Base-by-base conservation (phyloP, 2,113 vertebrate species). In the Dromiciops gliroides region DNA sequence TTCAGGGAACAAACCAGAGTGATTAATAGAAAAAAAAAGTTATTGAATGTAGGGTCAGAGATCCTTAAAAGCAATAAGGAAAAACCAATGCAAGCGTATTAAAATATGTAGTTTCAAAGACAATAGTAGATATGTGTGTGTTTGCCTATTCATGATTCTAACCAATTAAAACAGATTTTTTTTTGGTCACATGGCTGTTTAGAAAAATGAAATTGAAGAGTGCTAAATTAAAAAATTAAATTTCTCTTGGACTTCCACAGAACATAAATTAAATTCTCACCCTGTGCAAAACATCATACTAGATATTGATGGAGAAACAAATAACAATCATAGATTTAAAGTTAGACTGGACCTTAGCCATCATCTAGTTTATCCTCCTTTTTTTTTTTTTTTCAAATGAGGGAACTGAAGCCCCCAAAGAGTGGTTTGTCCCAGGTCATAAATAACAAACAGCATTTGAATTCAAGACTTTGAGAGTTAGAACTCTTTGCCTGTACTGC, bases 131-230 rank as follows among this genome's bases (percentile, higher is more conserved):
- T n/a, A n/a, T 51, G 0, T 75, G 7, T n/a, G 11, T 51, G 28
- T 47, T 23, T 89, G 50, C 23, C 31, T 89, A 47, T 47, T 28
- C 23, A 75, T 60, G 53, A 44, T 92, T 92, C 90, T 50, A 92
- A 90, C 14, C n/a, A 94, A 52, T 3, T 56, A 25, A 51, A 53
- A 94, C 11, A 51, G 67, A 12, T 47, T 1, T 37, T 44, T 90
- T 90, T 89, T 25, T 75, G 52, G 3, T 10, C 90, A 83, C 51
- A 16, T 48, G 90, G 50, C 50, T 44, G 90, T 96, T 91, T 25
- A 95, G 24, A 48, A 94, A 97, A 95, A 89, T 92, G 48, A 94
- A 95, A 51, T 3, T 50, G 44, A 53, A 1, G 11, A 92, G 10
- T 56, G 14, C 1, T n/a, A 75, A n/a, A 53, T 8, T 50, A 9